Evolutionary conservation across 2,113 vertebrate genomes (phyloP).

Genomic region (Acrocephalus kingi): DNA sequence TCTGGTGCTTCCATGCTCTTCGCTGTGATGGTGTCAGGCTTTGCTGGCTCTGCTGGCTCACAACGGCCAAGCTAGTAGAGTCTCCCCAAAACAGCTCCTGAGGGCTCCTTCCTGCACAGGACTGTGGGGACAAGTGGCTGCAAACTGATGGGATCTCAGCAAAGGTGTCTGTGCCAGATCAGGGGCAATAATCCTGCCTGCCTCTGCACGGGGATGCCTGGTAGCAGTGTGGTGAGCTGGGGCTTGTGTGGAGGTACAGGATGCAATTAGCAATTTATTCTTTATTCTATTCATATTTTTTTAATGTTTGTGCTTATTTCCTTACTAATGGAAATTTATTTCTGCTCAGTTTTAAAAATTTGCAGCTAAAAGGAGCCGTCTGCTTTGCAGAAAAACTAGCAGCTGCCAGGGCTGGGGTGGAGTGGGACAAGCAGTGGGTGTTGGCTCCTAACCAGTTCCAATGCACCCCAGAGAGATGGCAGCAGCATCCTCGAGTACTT

Average conservation of each 20-base stretch:
- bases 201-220: background rate
- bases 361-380: background rate
- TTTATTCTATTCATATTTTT: background rate
- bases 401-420: background rate
- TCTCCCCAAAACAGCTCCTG: background rate
- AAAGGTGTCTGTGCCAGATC: background rate
- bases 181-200: background rate
- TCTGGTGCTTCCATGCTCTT: background rate
- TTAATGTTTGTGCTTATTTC: constrained; percentile 8
- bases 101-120: constrained; percentile 2
- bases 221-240: background rate
- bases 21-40: background rate
- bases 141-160: background rate
- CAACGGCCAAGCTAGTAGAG: background rate
- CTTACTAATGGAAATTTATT: constrained; percentile 57
- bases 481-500: background rate
- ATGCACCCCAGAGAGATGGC: background rate
- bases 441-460: background rate
- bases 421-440: background rate
- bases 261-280: constrained; percentile 4
- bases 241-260: background rate
- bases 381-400: background rate
- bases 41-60: background rate
- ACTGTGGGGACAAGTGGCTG: background rate
- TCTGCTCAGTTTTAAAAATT: constrained; percentile 16